Percentiles rank a stretch among this genome's conserved stretches.
Conservation (phyloP, 35 echinoderm and acorn worm species). For the Ptychodera flava region DNA sequence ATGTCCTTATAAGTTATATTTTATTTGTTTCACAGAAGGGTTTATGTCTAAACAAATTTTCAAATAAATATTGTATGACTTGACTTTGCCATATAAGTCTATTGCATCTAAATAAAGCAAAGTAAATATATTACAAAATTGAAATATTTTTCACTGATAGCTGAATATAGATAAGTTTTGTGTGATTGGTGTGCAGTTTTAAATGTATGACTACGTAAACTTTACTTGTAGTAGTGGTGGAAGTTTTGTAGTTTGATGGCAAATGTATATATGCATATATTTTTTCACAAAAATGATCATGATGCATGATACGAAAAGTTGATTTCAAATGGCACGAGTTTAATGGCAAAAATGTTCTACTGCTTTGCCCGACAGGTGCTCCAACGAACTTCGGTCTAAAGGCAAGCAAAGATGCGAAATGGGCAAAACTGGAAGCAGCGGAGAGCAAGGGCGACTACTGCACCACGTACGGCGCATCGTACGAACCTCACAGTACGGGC, state of each 20-base stretch:
- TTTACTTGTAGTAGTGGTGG: no score
- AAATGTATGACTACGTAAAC: no score
- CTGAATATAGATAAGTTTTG: no score
- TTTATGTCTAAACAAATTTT: background rate
- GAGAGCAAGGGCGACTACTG: constrained; percentile 45
- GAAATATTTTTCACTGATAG: no score
- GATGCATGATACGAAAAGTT: no score
- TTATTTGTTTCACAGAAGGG: background rate
- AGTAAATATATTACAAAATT: no score
- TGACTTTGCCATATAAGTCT: background rate
- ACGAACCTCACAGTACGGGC: constrained; percentile 18
- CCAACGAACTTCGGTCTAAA: constrained; percentile 82
- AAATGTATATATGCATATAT: no score
- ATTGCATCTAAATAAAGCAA: background rate
- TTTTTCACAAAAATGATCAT: no score
- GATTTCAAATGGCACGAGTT: no score
- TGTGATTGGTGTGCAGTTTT: no score
- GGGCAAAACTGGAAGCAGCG: constrained; percentile 38
- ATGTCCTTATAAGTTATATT: background rate
- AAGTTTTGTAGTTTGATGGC: no score
- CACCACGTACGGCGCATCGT: constrained; percentile 81
- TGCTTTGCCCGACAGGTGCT: constrained; percentile 24
- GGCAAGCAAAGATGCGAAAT: constrained; percentile 45
- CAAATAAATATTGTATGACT: background rate
- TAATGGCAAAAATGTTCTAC: no score